Base-by-base conservation (phyloP, 2,888 invertebrate species). In the Lobophora halterata region DNA sequence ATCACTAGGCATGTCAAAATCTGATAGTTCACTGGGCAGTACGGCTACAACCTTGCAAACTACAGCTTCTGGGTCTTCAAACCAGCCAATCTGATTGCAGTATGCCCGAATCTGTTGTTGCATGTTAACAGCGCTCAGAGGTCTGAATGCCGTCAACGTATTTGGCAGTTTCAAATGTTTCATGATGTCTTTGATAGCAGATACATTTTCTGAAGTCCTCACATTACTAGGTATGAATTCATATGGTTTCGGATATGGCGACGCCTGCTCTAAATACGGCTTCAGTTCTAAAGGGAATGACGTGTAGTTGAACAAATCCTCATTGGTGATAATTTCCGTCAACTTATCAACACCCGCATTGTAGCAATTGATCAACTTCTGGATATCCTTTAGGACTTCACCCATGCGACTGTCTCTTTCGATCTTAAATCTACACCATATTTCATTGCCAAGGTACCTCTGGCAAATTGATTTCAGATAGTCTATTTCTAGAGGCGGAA, bases 151-250 rank as follows among this genome's bases (percentile, higher is more conserved):
- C 14, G 68, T 63, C 5, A 53, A 37, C 43, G 86, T 90, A 19
- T 71, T 60, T 1, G 91, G 90, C 18, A 94, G 64, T 59, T 89
- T 88, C 3, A 93, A 66, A 12, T 76, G 75, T 23, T 83, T 77
- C 66, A 94, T 76, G 35, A 90, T 74, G 16, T 72, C 63, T 49
- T 85, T 86, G 3, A 93, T 70, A 16, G 79, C 71, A 1, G 65
- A 65, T 10, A 89, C 79, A 48, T 90, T 89, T 30, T 86, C 73
- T 16, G 73, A 56, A 47, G 72, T 80, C 51, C 89, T 91, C 78
- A 91, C 92, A 58, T 88, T 89, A 9, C 76, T 72, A 0, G 93
- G 89, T 50, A 94, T 92, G 67, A 92, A 91, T 65, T 93, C 92
- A 54, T 91, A 90, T 16, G 89, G 89, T 48, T 91, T 90, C 0